Conservation (phyloP, 2,113 vertebrate species). For the Aptenodytes forsteri region DNA sequence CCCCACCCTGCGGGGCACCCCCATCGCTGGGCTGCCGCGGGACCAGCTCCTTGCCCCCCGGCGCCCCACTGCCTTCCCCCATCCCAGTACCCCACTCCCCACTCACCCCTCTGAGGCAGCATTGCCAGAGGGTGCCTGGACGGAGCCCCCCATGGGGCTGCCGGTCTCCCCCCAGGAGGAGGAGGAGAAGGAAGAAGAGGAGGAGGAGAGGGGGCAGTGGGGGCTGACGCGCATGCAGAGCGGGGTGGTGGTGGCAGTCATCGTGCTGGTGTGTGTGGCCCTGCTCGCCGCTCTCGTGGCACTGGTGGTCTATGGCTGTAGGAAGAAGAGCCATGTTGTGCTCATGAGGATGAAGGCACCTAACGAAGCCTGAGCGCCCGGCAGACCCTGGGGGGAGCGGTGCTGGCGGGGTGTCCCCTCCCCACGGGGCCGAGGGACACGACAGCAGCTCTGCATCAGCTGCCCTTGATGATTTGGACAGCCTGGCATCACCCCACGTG, state of each 20-base stretch:
- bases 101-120: not conserved
- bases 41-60: not conserved
- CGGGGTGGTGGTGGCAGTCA: constrained; percentile 68
- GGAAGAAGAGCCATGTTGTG: constrained; percentile 62
- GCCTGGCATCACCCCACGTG: not conserved
- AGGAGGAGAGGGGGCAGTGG: not conserved
- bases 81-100: not conserved
- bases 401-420: not conserved
- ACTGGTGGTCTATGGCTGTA: constrained; percentile 65
- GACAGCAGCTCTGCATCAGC: not conserved
- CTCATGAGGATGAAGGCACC: constrained; percentile 75
- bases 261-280: constrained; percentile 71
- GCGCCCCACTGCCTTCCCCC: not conserved
- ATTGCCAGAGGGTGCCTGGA: not conserved
- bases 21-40: constrained; percentile 62
- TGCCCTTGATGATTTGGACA: not conserved
- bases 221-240: constrained; percentile 69
- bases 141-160: not conserved
- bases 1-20: constrained; percentile 46
- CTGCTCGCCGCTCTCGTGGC: constrained; percentile 67
- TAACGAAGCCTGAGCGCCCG: constrained; percentile 5
- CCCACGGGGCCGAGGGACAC: not conserved
- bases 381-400: not conserved
- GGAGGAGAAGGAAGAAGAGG: constrained; percentile 24
- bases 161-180: not conserved